Evolutionary conservation across 2,888 invertebrate genomes (phyloP).

Genomic region (Rutpela maculata): DNA sequence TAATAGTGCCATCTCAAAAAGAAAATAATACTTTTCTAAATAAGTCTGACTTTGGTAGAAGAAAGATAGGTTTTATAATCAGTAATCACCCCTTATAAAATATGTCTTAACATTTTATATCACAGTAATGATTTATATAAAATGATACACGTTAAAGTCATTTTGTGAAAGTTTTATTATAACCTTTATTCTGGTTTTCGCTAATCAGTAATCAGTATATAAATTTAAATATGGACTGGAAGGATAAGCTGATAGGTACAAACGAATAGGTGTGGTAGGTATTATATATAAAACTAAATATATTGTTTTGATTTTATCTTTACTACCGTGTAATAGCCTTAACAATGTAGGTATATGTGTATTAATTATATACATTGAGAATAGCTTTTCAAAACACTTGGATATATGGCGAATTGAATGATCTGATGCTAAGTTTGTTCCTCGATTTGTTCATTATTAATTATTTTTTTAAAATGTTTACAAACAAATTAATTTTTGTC

Average conservation of each 20-base stretch:
- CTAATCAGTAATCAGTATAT: neutral
- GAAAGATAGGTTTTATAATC: too few relatives aligned
- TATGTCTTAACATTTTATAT: too few relatives aligned
- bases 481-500: too few relatives aligned
- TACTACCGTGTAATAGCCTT: neutral
- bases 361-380: neutral
- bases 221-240: conserved; percentile 1
- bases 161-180: conserved; percentile 7
- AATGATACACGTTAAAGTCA: neutral
- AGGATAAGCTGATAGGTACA: neutral
- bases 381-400: neutral
- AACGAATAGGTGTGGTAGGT: neutral
- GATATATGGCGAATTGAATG: neutral
- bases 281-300: neutral
- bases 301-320: neutral
- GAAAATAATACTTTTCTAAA: too few relatives aligned
- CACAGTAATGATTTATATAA: too few relatives aligned
- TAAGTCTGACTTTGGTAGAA: too few relatives aligned
- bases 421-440: neutral
- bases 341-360: neutral
- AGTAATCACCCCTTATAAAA: too few relatives aligned
- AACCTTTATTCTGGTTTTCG: neutral
- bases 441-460: too few relatives aligned
- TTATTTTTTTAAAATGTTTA: too few relatives aligned
- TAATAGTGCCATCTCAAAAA: too few relatives aligned